A percentile compares a stretch with the other conserved stretches of the same genome.
phyloP scores from a whole-genome alignment of 1,140 invertebrate genomes.

The Drosophila lowei region DNA sequence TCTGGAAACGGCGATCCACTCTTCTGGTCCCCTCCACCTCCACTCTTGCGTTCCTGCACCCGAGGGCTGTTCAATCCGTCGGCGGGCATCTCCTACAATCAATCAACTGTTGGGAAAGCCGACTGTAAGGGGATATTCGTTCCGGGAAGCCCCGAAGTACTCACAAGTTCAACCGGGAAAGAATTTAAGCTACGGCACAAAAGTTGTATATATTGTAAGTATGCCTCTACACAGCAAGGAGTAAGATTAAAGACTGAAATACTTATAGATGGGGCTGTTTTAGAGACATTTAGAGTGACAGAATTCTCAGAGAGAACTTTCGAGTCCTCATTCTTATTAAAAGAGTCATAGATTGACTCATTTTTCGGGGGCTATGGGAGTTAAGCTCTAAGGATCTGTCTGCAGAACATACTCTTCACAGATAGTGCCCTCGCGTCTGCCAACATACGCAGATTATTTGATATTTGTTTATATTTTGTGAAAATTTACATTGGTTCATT shows the following conservation, averaged over 20 bases:
- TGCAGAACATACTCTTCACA: too few species aligned
- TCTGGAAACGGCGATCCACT: slow-evolving; percentile 32
- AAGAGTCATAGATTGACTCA: too few species aligned
- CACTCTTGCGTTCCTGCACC: slow-evolving; percentile 37
- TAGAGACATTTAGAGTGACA: not conserved
- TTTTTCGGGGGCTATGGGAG: too few species aligned
- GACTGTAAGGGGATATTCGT: too few species aligned
- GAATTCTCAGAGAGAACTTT: not conserved
- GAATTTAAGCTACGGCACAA: not conserved
- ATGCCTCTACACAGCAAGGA: not conserved
- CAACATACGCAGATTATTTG: too few species aligned
- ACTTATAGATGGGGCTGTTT: not conserved
- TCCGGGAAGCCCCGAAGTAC: too few species aligned
- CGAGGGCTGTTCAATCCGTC: slow-evolving; percentile 60
- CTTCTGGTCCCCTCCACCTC: not conserved
- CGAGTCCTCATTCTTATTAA: too few species aligned
- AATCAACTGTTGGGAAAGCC: not conserved
- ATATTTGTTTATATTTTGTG: too few species aligned
- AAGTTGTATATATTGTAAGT: not conserved
- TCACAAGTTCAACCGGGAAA: too few species aligned
- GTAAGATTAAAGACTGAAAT: slow-evolving; percentile 10
- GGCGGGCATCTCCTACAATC: slow-evolving; percentile 43
- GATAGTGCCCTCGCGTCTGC: too few species aligned
- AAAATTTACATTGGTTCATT: not conserved
- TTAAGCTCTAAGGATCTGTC: too few species aligned